These are phyloP conservation scores for Eleginops maclovinus DNA, from an alignment of 2,113 vertebrate genomes.

Conservation along the genomic window DNA sequence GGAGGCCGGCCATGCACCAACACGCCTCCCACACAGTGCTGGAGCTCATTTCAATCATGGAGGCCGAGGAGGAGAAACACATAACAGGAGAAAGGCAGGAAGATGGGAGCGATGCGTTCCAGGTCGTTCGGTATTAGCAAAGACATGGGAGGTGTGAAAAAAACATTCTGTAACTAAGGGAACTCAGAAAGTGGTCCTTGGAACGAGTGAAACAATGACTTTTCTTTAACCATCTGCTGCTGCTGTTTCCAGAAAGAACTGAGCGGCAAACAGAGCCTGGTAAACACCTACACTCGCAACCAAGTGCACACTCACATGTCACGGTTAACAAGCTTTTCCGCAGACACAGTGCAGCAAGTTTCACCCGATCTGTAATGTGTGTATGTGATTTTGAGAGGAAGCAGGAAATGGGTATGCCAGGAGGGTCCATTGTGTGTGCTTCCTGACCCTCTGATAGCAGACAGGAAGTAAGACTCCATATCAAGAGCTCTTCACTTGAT, in stretches of 20 bases:
- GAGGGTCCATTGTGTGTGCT: slow-evolving; percentile 63
- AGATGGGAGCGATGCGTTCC: background rate
- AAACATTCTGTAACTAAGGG: slow-evolving; percentile 37
- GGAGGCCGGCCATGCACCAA: slow-evolving; percentile 32
- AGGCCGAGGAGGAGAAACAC: background rate
- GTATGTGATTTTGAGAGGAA: slow-evolving; percentile 3
- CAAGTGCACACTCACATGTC: slow-evolving; percentile 1
- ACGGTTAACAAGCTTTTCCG: slow-evolving; percentile 30
- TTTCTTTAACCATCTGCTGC: slow-evolving; percentile 67
- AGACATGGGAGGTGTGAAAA: slow-evolving; percentile 23
- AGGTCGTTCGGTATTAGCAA: background rate
- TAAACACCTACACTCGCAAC: slow-evolving; percentile 46
- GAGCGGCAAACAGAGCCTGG: slow-evolving; percentile 44
- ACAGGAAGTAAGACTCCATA: slow-evolving; percentile 70
- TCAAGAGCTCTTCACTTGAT: slow-evolving; percentile 47
- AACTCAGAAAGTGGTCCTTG: slow-evolving; percentile 45
- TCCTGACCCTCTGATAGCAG: slow-evolving; percentile 62
- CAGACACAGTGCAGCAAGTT: slow-evolving; percentile 23
- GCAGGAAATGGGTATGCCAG: slow-evolving; percentile 46
- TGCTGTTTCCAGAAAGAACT: slow-evolving; percentile 51
- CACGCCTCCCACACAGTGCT: slow-evolving; percentile 37
- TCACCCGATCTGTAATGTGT: slow-evolving; percentile 3
- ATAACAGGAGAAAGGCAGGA: background rate
- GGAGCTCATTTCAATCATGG: slow-evolving; percentile 29
- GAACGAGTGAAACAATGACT: slow-evolving; percentile 47